Conservation (phyloP, 2,113 vertebrate genomes). For the Galeopterus variegatus region DNA sequence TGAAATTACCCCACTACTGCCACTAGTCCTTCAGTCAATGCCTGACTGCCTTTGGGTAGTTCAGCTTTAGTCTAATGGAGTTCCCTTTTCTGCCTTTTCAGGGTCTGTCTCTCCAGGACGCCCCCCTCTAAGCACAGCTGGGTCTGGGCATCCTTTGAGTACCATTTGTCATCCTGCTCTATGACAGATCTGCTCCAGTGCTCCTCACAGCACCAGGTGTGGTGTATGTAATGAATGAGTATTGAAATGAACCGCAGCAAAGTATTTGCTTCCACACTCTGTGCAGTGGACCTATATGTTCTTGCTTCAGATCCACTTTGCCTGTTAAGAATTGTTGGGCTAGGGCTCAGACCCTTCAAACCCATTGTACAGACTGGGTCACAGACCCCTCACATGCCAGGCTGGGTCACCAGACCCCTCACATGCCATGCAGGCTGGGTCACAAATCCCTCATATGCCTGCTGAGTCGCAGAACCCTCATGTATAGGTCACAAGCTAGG, state of each 20-base stretch:
- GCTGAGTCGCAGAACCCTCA: too few species aligned
- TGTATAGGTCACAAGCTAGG: too few species aligned
- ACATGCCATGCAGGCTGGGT: too few species aligned
- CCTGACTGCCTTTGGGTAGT: background rate
- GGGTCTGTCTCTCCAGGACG: background rate
- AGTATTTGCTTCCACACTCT: background rate
- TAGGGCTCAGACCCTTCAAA: too few species aligned
- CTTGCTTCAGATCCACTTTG: background rate
- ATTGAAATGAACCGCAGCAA: background rate
- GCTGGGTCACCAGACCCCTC: too few species aligned
- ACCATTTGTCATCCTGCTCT: background rate
- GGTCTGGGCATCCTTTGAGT: background rate
- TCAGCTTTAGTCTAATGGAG: background rate
- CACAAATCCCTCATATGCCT: too few species aligned
- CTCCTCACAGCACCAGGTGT: rapidly evolving
- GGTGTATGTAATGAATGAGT: background rate
- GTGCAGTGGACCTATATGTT: background rate
- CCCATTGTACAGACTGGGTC: too few species aligned
- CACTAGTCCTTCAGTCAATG: background rate
- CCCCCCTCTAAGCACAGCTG: background rate
- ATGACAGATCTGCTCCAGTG: background rate
- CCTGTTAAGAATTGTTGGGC: background rate
- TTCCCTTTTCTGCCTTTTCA: background rate
- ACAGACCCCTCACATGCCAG: too few species aligned
- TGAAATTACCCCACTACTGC: background rate